Conservation (phyloP, 2,888 invertebrate genomes). For the Eueremaeus valkanovi region DNA sequence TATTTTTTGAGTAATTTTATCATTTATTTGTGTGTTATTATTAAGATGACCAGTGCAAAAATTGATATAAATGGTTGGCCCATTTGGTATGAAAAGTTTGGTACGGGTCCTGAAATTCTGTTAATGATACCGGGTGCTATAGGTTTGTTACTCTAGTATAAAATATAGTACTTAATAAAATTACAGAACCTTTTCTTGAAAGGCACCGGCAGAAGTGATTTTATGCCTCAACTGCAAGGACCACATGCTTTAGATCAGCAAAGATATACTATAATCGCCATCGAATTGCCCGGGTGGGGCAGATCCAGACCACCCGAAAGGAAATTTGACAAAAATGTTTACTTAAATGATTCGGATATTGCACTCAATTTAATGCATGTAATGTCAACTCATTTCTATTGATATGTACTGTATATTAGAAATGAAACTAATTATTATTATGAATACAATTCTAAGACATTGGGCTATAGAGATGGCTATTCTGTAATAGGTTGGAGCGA, state of each 20-base stretch:
- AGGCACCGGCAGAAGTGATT: slow-evolving; percentile 52
- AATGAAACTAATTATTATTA: not conserved
- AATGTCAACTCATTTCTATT: not conserved
- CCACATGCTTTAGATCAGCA: slow-evolving; percentile 48
- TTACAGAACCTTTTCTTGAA: too few relatives aligned
- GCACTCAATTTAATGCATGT: not conserved
- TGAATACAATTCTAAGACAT: not conserved
- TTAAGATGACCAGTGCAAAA: not conserved
- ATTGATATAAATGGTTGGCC: slow-evolving; percentile 60
- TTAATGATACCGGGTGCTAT: too few relatives aligned
- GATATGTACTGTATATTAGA: too few relatives aligned
- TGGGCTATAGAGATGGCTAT: slow-evolving; percentile 43
- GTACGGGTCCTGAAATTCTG: slow-evolving; percentile 60
- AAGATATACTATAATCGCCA: slow-evolving; percentile 51
- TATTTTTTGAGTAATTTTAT: too few relatives aligned
- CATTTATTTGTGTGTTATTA: too few relatives aligned
- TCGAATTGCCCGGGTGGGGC: slow-evolving; percentile 80
- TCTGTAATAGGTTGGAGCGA: too few relatives aligned
- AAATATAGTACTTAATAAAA: not conserved
- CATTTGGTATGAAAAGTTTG: slow-evolving; percentile 63
- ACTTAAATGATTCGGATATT: not conserved
- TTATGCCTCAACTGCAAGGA: slow-evolving; percentile 51
- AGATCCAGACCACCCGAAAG: slow-evolving; percentile 72
- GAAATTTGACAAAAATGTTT: slow-evolving; percentile 58
- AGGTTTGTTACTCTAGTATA: too few relatives aligned